Conservation (phyloP, 2,888 invertebrate genomes). For the Pardosa pseudoannulata region DNA sequence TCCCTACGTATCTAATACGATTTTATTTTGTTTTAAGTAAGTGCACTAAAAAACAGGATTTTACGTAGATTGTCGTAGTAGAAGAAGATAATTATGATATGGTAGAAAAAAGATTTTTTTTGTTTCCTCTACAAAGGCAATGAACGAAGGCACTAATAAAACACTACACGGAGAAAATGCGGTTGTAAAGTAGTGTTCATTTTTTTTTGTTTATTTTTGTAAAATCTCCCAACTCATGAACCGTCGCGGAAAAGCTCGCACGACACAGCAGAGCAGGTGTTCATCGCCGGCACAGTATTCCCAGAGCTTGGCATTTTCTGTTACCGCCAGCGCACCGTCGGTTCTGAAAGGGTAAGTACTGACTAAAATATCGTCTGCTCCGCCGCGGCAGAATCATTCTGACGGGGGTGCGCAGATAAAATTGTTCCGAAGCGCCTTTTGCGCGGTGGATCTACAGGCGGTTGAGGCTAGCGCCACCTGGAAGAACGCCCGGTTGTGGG, state of each 20-base stretch:
- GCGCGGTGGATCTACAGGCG: not conserved
- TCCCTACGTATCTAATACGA: too few relatives aligned
- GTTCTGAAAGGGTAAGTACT: not conserved
- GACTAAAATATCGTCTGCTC: slow-evolving; percentile 2
- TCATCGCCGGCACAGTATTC: not conserved
- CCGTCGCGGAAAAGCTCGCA: not conserved
- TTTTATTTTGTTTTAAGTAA: not conserved
- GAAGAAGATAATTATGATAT: not conserved
- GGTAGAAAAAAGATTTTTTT: not conserved
- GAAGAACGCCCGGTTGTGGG: not conserved
- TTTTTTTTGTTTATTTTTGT: not conserved
- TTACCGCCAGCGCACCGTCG: not conserved
- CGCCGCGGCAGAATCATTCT: not conserved
- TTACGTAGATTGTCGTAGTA: slow-evolving; percentile 4
- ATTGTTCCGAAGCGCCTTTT: not conserved
- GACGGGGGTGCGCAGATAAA: slow-evolving; percentile 1
- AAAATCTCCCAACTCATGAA: not conserved
- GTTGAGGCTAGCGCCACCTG: not conserved
- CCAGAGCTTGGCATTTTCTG: not conserved
- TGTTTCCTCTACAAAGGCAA: not conserved
- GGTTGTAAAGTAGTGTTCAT: slow-evolving; percentile 10
- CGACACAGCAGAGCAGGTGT: not conserved
- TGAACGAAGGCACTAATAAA: slow-evolving; percentile 7
- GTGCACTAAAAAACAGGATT: slow-evolving; percentile 6
- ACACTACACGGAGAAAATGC: slow-evolving; percentile 13